Evolutionary conservation across 2,797 vertebrate genomes (phyloP), one percentile per base, ranked within the genome.

Genomic region (Centroberyx gerrardi): DNA sequence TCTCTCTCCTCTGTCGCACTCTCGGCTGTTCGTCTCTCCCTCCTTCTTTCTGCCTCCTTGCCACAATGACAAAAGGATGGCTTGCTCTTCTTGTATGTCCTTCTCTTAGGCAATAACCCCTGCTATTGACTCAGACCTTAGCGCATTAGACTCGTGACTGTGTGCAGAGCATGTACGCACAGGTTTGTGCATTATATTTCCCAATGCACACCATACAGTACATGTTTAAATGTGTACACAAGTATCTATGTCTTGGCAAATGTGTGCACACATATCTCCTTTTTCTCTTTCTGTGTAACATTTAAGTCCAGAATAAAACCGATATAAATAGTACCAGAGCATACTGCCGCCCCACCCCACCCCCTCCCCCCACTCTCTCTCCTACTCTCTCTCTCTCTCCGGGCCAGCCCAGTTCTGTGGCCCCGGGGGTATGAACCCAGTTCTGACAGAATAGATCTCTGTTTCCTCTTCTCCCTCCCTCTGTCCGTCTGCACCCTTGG

Each of bases 401-500:
- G 81, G 91, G 86, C 86, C 88, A 89, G 89, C 89, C 83, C 90
- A 90, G 73, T 91, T 94, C 88, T 83, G n/a, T 59, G 81, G 89
- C 90, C 90, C 88, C 88, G 75, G 85, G 80, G 89, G 93, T 91
- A 80, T 88, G 89, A 92, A 92, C 92, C 93, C 90, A 93, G 89
- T 92, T 94, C 91, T 94, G 93, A 94, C 93, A 94, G 87, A 90
- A 85, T 78, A 82, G 78, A 92, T 92, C 89, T 88, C 87, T 15
- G 79, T 75, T 81, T 82, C 86, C 84, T 68, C 73, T 4, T 83
- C 72, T 78, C 72, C 76, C 76, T 64, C 76, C 78, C 68, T 70
- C 62, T 48, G 83, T 86, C 87, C 74, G 62, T 86, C 83, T 85
- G 86, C 80, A 81, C 85, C 88, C 85, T 36, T 28, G 67, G 76